These are phyloP conservation scores for Plectus sambesii DNA, from an alignment of 1,140 invertebrate genomes.

Conservation along the genomic window DNA sequence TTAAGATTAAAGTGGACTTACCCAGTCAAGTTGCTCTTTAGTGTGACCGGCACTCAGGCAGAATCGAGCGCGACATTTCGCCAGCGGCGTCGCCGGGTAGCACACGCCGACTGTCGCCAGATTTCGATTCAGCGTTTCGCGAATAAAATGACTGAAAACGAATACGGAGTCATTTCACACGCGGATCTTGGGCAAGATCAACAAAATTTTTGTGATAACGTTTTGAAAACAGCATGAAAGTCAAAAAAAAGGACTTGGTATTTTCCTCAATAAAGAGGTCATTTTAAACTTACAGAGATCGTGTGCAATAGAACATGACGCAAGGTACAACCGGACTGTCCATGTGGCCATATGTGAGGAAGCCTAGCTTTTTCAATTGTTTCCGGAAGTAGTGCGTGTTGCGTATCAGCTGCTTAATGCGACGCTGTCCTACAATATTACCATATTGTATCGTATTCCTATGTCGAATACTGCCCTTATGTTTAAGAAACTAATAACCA, in stretches of 20 bases:
- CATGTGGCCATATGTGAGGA: slow-evolving; percentile 88
- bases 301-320: slow-evolving; percentile 80
- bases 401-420: slow-evolving; percentile 63
- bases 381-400: slow-evolving; percentile 78
- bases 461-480: too few species aligned
- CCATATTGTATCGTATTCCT: not conserved
- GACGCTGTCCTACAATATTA: slow-evolving; percentile 52
- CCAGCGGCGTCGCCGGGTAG: not conserved
- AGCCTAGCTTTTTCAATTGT: slow-evolving; percentile 73
- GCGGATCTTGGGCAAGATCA: not conserved
- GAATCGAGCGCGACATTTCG: not conserved
- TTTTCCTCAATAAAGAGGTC: slow-evolving; percentile 48
- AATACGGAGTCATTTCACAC: not conserved
- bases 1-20: too few species aligned
- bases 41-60: not conserved
- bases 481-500: slow-evolving; percentile 9
- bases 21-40: not conserved
- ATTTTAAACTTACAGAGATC: slow-evolving; percentile 58
- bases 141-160: not conserved
- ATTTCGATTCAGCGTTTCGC: not conserved
- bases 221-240: not conserved
- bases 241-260: not conserved
- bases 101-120: not conserved
- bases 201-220: slow-evolving; percentile 11
- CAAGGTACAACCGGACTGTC: slow-evolving; percentile 93